These are phyloP conservation scores for Anoplopoma fimbria DNA, from an alignment of 2,113 vertebrate genomes.

Conservation along the genomic window DNA sequence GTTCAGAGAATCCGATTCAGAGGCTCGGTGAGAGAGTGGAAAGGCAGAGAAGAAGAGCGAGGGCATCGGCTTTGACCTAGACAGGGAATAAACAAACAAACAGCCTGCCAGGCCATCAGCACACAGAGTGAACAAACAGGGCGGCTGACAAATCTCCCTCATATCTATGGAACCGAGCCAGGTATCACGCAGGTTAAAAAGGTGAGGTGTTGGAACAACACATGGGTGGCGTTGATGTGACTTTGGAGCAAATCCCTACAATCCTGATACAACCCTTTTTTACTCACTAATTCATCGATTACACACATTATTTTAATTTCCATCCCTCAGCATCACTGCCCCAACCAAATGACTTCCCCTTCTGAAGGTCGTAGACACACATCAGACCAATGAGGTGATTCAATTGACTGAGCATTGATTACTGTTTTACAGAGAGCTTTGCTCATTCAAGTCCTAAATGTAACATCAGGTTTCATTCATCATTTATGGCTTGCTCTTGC, in stretches of 20 bases:
- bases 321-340: not conserved
- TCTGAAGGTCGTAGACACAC: constrained; percentile 25
- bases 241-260: constrained; percentile 17
- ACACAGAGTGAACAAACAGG: constrained; percentile 70
- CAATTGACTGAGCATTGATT: constrained; percentile 25
- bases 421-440: constrained; percentile 24
- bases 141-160: constrained; percentile 68
- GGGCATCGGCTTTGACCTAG: constrained; percentile 77
- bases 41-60: constrained; percentile 53
- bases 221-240: not conserved
- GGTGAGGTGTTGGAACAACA: constrained; percentile 46
- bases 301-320: not conserved
- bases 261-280: not conserved
- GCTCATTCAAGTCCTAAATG: constrained; percentile 24
- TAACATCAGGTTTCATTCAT: constrained; percentile 50
- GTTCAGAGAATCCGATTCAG: constrained; percentile 31
- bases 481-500: constrained; percentile 38
- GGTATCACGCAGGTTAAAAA: constrained; percentile 46
- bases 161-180: constrained; percentile 67
- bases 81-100: constrained; percentile 78
- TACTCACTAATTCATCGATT: not conserved
- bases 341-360: not conserved
- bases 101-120: constrained; percentile 71
- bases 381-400: constrained; percentile 23
- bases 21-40: constrained; percentile 31